Evolutionary conservation across 2,797 vertebrate species (phyloP).

Genomic region (Bovichtus diacanthus): DNA sequence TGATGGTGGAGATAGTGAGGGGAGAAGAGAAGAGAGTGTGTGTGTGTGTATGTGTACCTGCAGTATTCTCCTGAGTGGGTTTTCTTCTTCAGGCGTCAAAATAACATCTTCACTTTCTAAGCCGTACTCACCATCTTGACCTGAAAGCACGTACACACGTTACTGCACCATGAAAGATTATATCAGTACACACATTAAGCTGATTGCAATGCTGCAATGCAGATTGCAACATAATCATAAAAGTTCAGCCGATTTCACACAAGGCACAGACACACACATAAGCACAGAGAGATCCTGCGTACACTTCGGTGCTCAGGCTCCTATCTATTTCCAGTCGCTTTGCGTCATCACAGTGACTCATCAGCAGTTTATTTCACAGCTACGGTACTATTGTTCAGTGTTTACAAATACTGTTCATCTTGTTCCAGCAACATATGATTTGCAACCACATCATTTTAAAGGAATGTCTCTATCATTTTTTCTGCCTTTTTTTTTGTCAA

Average conservation of each 20-base stretch:
- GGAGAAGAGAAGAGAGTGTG: too few species aligned
- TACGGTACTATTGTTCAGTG: constrained; percentile 55
- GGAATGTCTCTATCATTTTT: constrained; percentile 11
- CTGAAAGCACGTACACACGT: constrained; percentile 71
- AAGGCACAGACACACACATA: constrained; percentile 14
- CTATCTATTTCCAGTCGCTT: constrained; percentile 79
- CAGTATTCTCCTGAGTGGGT: constrained; percentile 88
- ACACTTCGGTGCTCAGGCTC: constrained; percentile 54
- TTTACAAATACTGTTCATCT: constrained; percentile 67
- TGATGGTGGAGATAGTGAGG: constrained; percentile 26
- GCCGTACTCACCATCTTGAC: constrained; percentile 83
- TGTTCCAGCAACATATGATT: constrained; percentile 44
- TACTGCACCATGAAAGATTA: constrained; percentile 36
- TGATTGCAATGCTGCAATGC: constrained; percentile 53
- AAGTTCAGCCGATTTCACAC: constrained; percentile 48
- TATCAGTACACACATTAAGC: constrained; percentile 51
- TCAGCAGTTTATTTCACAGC: constrained; percentile 67
- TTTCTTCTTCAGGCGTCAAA: constrained; percentile 85
- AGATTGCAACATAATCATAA: constrained; percentile 56
- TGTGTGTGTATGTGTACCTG: constrained; percentile 83
- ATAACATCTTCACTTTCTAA: constrained; percentile 84
- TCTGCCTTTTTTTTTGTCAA: constrained; percentile 22
- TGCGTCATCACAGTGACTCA: constrained; percentile 80
- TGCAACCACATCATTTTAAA: constrained; percentile 10
- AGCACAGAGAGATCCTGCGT: constrained; percentile 43